Percentiles rank a stretch among this genome's conserved stretches.
Evolutionary conservation across 2,113 vertebrate genomes (phyloP).

Genomic region (Callipepla squamata): DNA sequence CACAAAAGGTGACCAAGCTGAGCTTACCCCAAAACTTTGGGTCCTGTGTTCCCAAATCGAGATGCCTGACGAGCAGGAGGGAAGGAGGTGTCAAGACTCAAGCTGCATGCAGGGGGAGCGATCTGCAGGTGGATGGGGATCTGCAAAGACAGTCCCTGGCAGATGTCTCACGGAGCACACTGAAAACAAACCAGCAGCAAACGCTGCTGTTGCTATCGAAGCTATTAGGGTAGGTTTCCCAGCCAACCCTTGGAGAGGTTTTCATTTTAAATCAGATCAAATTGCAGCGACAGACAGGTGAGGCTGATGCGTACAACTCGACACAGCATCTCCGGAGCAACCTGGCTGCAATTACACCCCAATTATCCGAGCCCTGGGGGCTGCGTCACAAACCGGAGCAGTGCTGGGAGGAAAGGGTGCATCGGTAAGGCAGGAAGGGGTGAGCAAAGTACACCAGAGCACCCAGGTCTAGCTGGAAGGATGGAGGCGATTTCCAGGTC

Average conservation of each 20-base stretch:
- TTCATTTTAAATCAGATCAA: neutral
- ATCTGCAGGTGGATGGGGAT: neutral
- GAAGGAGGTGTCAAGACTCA: neutral
- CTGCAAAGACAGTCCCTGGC: accelerated
- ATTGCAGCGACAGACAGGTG: neutral
- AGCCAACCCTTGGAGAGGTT: neutral
- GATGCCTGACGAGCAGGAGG: neutral
- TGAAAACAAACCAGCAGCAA: neutral
- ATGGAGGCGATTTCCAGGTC: neutral
- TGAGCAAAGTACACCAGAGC: accelerated
- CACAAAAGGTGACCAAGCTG: neutral
- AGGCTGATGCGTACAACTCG: neutral
- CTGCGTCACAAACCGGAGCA: neutral
- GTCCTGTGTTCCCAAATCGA: neutral
- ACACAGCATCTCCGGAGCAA: neutral
- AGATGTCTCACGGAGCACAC: neutral
- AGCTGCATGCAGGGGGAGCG: accelerated
- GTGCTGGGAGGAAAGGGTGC: neutral
- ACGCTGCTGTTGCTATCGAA: neutral
- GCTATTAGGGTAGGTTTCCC: neutral
- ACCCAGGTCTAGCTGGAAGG: neutral
- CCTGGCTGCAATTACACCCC: neutral
- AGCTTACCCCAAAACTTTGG: neutral
- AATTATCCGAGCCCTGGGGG: neutral
- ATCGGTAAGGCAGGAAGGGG: neutral